Conservation (phyloP, 1,140 invertebrate species). For the Mycetomoellerius zeteki region DNA sequence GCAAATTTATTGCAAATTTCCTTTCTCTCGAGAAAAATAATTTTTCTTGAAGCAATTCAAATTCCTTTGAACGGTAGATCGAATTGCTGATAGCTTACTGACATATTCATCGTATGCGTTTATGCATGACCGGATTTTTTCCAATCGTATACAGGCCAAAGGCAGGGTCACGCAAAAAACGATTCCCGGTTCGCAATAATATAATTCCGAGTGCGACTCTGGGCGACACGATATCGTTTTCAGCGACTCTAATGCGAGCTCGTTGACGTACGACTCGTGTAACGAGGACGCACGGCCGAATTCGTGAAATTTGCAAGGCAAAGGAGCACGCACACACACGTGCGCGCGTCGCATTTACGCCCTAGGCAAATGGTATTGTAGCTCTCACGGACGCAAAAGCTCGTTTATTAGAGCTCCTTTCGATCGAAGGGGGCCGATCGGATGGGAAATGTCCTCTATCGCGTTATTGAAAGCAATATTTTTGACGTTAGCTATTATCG, state of each 20-base stretch:
- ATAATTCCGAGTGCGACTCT: slow-evolving; percentile 4
- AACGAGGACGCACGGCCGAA: slow-evolving; percentile 34
- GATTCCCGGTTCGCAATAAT: background rate
- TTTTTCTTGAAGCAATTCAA: slow-evolving; percentile 17
- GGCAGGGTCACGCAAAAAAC: background rate
- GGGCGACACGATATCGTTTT: slow-evolving; percentile 46
- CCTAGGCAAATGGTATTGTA: slow-evolving; percentile 3
- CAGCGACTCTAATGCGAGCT: slow-evolving; percentile 25
- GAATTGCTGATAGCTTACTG: background rate
- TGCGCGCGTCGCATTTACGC: background rate
- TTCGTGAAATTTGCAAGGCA: slow-evolving; percentile 64
- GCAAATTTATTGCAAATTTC: background rate
- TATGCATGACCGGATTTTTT: background rate
- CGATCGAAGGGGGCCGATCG: slow-evolving; percentile 9
- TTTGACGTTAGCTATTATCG: slow-evolving; percentile 61
- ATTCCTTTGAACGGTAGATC: background rate
- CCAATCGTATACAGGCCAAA: background rate
- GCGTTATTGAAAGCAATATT: slow-evolving; percentile 71
- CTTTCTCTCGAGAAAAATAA: background rate
- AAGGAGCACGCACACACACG: slow-evolving; percentile 33
- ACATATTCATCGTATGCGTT: background rate
- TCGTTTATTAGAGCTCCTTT: slow-evolving; percentile 62
- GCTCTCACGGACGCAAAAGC: background rate
- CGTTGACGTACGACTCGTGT: slow-evolving; percentile 54
- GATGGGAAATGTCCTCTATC: background rate